phyloP scores from a whole-genome alignment of 2,113 vertebrate genomes.

The Sclerurus mexicanus region DNA sequence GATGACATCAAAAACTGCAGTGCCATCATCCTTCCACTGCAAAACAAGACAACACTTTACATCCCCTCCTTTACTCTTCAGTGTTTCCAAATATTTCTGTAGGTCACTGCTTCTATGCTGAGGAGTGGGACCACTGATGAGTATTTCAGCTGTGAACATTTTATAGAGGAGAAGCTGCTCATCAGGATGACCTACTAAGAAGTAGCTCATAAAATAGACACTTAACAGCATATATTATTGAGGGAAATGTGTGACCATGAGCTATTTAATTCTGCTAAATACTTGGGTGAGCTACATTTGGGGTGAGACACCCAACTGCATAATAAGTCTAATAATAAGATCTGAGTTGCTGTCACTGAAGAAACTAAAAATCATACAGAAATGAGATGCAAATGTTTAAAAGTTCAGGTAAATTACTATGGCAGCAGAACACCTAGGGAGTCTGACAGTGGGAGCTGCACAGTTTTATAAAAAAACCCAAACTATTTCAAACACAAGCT shows the following conservation, averaged over 20 bases:
- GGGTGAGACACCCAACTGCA: not conserved
- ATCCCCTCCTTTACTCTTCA: not conserved
- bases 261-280: not conserved
- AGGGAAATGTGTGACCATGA: not conserved
- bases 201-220: not conserved
- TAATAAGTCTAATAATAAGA: not conserved
- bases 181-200: not conserved
- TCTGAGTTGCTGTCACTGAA: not conserved
- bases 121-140: not conserved
- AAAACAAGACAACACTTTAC: not conserved
- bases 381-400: not conserved
- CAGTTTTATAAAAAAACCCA: not conserved
- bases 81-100: not conserved
- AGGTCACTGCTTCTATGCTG: not conserved
- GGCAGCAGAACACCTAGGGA: not conserved
- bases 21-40: not conserved
- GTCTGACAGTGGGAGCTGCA: not conserved
- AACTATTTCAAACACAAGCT: not conserved
- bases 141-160: not conserved
- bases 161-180: conserved; percentile 1
- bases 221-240: not conserved
- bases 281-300: not conserved
- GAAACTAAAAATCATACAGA: not conserved
- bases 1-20: not conserved
- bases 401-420: not conserved